phyloP scores from a whole-genome alignment of 2,797 vertebrate genomes.

The Hyperoplus lanceolatus region DNA sequence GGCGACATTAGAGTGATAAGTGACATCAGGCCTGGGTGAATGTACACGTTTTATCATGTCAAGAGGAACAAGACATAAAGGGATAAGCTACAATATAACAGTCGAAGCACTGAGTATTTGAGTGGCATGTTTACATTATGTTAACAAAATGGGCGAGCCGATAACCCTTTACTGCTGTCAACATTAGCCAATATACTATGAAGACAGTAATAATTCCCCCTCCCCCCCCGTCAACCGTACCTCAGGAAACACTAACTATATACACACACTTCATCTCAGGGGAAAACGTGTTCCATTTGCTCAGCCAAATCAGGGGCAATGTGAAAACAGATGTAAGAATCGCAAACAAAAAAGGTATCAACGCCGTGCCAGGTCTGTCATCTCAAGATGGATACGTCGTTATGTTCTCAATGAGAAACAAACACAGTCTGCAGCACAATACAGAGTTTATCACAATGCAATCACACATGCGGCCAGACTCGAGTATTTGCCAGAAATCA shows the following conservation, averaged over 20 bases:
- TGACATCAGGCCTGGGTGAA: not conserved
- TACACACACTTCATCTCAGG: conserved; percentile 42
- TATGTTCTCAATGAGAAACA: conserved; percentile 29
- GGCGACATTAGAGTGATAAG: conserved; percentile 26
- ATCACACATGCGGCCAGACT: not conserved
- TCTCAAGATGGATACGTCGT: conserved; percentile 56
- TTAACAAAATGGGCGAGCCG: not conserved
- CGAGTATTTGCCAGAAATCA: not conserved
- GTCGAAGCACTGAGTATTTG: not conserved
- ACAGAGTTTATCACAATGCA: conserved; percentile 14
- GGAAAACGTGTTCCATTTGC: conserved; percentile 66
- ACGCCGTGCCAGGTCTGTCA: conserved; percentile 44
- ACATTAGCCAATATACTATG: conserved; percentile 20
- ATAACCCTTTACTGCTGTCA: conserved; percentile 35
- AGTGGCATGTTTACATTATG: not conserved
- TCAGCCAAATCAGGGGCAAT: conserved; percentile 43
- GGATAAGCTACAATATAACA: not conserved
- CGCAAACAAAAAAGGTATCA: conserved; percentile 35
- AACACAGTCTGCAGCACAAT: not conserved
- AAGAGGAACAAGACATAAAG: not conserved
- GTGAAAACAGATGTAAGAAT: conserved; percentile 59
- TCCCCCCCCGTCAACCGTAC: conserved; percentile 40
- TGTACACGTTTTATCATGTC: not conserved
- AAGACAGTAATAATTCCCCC: conserved; percentile 45
- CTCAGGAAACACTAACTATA: conserved; percentile 53